Percentiles rank a stretch among this genome's conserved stretches.
Evolutionary conservation across 2,797 vertebrate genomes (phyloP).

Genomic region (Microctenopoma steveboyesi): DNA sequence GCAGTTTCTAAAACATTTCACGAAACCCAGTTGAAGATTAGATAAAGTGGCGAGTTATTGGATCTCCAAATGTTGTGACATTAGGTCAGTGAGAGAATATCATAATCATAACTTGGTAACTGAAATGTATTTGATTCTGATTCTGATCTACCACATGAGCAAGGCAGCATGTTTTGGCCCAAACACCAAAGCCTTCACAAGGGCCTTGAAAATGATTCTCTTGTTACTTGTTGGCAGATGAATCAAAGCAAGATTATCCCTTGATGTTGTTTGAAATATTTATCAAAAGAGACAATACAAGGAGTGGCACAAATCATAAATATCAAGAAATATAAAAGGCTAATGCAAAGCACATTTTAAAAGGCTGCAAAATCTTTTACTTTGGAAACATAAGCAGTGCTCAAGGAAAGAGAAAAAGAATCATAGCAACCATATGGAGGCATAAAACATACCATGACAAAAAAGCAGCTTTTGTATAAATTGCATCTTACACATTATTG

Average conservation of each 20-base stretch:
- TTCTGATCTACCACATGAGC: slow-evolving; percentile 72
- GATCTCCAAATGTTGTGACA: slow-evolving; percentile 56
- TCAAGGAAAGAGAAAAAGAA: slow-evolving; percentile 47
- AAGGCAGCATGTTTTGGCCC: slow-evolving; percentile 78
- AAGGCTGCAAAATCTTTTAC: slow-evolving; percentile 60
- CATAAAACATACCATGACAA: slow-evolving; percentile 65
- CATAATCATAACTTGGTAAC: slow-evolving; percentile 65
- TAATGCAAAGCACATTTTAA: slow-evolving; percentile 83
- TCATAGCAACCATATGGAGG: slow-evolving; percentile 71
- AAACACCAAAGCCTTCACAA: slow-evolving; percentile 77
- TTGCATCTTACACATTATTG: slow-evolving; percentile 69
- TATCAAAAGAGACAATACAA: slow-evolving; percentile 86
- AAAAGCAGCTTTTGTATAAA: slow-evolving; percentile 60
- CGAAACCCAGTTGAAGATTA: slow-evolving; percentile 23
- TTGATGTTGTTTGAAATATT: slow-evolving; percentile 86
- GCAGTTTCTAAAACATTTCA: slow-evolving; percentile 3
- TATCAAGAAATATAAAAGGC: slow-evolving; percentile 84
- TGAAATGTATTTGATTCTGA: slow-evolving; percentile 65
- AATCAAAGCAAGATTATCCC: slow-evolving; percentile 82
- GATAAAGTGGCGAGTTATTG: slow-evolving; percentile 40
- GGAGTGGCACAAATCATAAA: slow-evolving; percentile 87
- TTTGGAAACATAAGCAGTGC: slow-evolving; percentile 62
- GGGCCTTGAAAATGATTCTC: slow-evolving; percentile 78
- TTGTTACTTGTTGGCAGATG: slow-evolving; percentile 81
- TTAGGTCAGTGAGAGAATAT: slow-evolving; percentile 53